A percentile compares a stretch with the other conserved stretches of the same genome.
These are phyloP conservation scores for Nibea coibor DNA, from an alignment of 2,113 vertebrate genomes.

Conservation along the genomic window DNA sequence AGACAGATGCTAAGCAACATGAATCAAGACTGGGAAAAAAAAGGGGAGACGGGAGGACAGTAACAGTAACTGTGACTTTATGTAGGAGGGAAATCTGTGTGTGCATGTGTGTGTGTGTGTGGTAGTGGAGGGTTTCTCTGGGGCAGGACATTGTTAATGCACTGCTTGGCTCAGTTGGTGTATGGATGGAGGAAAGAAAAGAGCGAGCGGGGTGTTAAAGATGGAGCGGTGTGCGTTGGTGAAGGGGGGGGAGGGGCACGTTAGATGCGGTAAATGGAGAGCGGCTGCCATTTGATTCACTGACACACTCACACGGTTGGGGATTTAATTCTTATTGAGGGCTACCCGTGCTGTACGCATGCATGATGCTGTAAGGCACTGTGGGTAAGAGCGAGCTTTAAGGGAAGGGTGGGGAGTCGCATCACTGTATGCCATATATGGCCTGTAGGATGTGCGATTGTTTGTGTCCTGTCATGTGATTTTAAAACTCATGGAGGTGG, in stretches of 20 bases:
- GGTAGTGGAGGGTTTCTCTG: slow-evolving; percentile 39
- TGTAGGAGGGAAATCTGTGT: slow-evolving; percentile 38
- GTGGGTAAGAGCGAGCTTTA: slow-evolving; percentile 2
- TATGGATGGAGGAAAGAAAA: slow-evolving; percentile 39
- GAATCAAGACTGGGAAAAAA: neutral
- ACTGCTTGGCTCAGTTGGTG: slow-evolving; percentile 49
- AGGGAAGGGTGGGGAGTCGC: neutral
- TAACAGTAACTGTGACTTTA: slow-evolving; percentile 43
- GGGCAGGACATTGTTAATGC: slow-evolving; percentile 49
- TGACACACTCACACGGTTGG: neutral
- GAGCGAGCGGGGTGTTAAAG: slow-evolving; percentile 33
- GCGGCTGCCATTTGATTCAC: slow-evolving; percentile 28
- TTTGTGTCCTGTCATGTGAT: slow-evolving; percentile 2
- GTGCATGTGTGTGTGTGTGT: slow-evolving; percentile 5
- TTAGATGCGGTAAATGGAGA: slow-evolving; percentile 11
- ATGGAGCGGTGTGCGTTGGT: slow-evolving; percentile 34
- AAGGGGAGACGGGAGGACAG: slow-evolving; percentile 7
- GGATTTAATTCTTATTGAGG: neutral
- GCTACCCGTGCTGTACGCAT: neutral
- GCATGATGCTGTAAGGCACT: neutral
- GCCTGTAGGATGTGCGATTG: slow-evolving; percentile 34
- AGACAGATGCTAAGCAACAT: neutral
- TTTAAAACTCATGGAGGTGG: neutral
- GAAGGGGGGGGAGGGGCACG: slow-evolving; percentile 37
- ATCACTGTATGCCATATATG: slow-evolving; percentile 5